A percentile compares a stretch with the other conserved stretches of the same genome.
Conservation (phyloP, 2,888 invertebrate species). For the Podotricha telesiphe region DNA sequence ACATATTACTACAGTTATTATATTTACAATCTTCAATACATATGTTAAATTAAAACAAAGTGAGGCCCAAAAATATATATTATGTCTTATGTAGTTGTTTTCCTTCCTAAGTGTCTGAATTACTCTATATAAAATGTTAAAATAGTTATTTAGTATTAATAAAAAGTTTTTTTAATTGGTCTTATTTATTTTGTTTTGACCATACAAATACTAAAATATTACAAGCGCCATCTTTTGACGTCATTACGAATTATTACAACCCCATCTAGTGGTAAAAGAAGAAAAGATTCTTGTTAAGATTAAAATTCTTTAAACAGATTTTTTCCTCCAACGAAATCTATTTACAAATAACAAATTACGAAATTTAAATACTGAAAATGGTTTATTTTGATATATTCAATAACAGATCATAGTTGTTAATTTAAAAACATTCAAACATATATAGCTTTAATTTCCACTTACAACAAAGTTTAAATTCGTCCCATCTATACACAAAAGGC, state of each 20-base stretch:
- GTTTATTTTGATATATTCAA: not conserved
- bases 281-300: not conserved
- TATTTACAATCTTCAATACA: constrained; percentile 31
- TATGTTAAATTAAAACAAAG: constrained; percentile 11
- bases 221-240: not conserved
- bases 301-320: too few species aligned
- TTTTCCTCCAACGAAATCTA: not conserved
- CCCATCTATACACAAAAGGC: not conserved
- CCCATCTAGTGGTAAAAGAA: constrained; percentile 24
- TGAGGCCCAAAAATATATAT: not conserved
- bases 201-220: not conserved
- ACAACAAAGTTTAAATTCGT: not conserved
- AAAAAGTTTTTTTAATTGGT: not conserved
- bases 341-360: not conserved
- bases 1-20: not conserved
- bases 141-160: not conserved
- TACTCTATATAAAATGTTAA: too few species aligned
- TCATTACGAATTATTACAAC: not conserved
- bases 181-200: not conserved
- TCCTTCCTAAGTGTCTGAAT: too few species aligned
- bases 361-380: not conserved
- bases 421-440: not conserved
- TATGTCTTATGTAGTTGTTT: not conserved
- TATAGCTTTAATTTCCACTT: not conserved
- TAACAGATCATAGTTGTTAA: not conserved